Percentiles rank a stretch among this genome's conserved stretches.
phyloP scores from a whole-genome alignment of 2,113 vertebrate genomes.

The Xiphorhynchus elegans region DNA sequence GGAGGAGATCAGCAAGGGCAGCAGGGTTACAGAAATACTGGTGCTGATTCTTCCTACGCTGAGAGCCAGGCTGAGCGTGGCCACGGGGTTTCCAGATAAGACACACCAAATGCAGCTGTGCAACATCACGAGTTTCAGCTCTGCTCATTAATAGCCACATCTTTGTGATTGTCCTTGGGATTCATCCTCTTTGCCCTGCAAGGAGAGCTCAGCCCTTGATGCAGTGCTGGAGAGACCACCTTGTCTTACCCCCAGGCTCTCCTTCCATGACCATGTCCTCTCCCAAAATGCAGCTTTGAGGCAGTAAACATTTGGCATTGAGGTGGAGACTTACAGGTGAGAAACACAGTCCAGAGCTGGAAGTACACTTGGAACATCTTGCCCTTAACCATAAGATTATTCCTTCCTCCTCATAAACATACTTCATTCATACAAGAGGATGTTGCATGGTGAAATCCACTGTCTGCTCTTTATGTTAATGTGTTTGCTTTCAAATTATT shows the following conservation, averaged over 20 bases:
- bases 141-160: neutral
- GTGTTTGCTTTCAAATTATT: neutral
- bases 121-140: neutral
- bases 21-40: neutral
- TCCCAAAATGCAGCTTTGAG: neutral
- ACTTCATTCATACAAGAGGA: neutral
- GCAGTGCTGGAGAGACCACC: neutral
- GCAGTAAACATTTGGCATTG: neutral
- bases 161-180: neutral
- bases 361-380: neutral
- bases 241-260: neutral
- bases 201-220: neutral
- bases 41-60: neutral
- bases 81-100: neutral
- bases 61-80: neutral
- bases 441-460: neutral
- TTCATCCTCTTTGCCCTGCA: neutral
- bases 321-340: neutral
- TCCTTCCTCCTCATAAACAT: slow-evolving; percentile 7
- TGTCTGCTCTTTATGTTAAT: neutral
- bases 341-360: neutral
- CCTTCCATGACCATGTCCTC: neutral
- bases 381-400: neutral
- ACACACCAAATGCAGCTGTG: neutral
- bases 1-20: neutral